Conservation (phyloP, 2,113 vertebrate genomes). For the Callipepla californica region DNA sequence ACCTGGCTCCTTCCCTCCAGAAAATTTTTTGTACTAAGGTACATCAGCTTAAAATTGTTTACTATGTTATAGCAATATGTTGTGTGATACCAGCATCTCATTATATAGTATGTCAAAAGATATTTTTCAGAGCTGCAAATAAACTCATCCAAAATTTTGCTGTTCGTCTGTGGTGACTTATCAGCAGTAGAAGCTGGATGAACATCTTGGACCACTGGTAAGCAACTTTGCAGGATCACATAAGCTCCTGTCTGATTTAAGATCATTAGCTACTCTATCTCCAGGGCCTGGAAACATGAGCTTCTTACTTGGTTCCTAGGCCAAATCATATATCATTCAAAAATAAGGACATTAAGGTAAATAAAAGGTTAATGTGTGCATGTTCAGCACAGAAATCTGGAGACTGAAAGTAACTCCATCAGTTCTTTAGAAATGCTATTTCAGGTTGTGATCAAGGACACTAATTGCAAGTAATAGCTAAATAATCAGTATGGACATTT, state of each 20-base stretch:
- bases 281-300: background rate
- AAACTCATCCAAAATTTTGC: background rate
- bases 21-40: background rate
- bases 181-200: background rate
- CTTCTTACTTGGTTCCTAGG: background rate
- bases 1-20: background rate
- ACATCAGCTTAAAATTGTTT: background rate
- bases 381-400: background rate
- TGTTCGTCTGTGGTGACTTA: background rate
- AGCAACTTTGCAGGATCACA: background rate
- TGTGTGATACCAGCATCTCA: background rate
- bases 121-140: background rate
- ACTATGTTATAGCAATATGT: background rate
- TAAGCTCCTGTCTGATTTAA: background rate
- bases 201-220: no score
- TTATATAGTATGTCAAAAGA: background rate
- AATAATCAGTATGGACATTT: background rate
- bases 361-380: background rate
- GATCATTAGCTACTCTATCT: background rate
- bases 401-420: background rate
- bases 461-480: background rate
- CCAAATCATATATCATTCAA: background rate
- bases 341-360: background rate
- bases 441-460: background rate
- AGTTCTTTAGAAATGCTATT: background rate